These are phyloP conservation scores for Macrochelys suwanniensis DNA, from an alignment of 2,797 vertebrate species.

Conservation along the genomic window DNA sequence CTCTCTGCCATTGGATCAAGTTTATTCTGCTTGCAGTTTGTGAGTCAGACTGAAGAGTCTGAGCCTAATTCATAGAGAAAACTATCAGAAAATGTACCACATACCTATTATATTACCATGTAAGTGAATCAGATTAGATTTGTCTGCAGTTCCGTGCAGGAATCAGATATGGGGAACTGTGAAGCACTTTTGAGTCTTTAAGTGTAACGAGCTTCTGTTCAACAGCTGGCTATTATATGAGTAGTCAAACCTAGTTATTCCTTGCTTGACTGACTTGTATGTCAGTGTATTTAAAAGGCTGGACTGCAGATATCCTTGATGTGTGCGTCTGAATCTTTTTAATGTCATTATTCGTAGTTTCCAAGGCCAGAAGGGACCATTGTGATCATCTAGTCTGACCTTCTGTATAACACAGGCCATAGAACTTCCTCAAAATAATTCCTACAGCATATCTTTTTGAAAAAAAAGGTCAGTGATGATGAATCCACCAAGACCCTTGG, in stretches of 20 bases:
- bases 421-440: not conserved
- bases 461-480: not conserved
- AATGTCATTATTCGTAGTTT: not conserved
- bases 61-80: conserved; percentile 25
- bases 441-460: not conserved
- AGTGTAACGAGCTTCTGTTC: not conserved
- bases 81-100: not conserved
- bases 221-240: not conserved
- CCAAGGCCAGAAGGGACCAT: not conserved
- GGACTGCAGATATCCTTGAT: not conserved
- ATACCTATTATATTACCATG: not conserved
- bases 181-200: not conserved
- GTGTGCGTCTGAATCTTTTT: not conserved
- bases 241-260: not conserved
- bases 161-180: not conserved
- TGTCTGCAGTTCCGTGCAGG: not conserved
- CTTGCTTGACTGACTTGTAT: not conserved
- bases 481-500: not conserved
- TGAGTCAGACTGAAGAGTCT: not conserved
- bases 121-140: not conserved
- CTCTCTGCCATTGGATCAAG: not conserved
- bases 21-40: conserved; percentile 4
- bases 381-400: not conserved
- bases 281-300: not conserved
- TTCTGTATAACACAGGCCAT: not conserved